A percentile compares a stretch with the other conserved stretches of the same genome.
Conservation (phyloP, 2,797 vertebrate species). For the Ctenosaura bakeri region DNA sequence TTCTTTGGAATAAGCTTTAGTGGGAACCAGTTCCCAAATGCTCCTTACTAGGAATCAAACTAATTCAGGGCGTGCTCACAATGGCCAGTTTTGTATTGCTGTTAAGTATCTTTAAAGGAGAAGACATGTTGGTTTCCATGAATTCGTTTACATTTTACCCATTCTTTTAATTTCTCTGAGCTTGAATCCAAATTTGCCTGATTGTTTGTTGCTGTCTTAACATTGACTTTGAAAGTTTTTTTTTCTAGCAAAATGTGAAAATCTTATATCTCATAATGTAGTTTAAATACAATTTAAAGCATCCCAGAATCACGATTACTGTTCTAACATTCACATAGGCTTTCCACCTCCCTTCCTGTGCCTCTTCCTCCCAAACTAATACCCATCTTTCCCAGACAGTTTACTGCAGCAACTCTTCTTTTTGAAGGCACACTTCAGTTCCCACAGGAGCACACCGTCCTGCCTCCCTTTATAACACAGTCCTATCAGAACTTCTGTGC, state of each 20-base stretch:
- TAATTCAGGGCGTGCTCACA: conserved; percentile 3
- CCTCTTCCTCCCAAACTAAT: conserved; percentile 9
- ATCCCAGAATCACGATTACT: conserved; percentile 67
- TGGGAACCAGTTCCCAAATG: neutral
- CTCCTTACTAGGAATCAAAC: neutral
- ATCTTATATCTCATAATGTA: conserved; percentile 69
- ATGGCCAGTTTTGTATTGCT: conserved; percentile 17
- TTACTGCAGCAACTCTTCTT: conserved; percentile 1
- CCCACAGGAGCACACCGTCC: neutral
- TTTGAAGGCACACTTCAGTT: conserved; percentile 36
- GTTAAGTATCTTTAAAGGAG: neutral
- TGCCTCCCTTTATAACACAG: neutral
- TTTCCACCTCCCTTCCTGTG: conserved; percentile 1
- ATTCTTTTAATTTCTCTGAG: neutral
- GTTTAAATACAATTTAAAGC: conserved; percentile 64
- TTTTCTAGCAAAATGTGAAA: conserved; percentile 46
- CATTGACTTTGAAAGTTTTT: conserved; percentile 10
- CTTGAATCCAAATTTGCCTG: conserved; percentile 33
- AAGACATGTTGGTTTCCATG: neutral
- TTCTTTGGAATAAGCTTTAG: neutral
- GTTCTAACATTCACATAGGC: conserved; percentile 51
- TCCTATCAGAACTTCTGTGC: neutral
- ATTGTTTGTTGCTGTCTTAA: conserved; percentile 23
- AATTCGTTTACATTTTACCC: conserved; percentile 11
- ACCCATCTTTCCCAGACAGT: neutral